Base-by-base conservation (phyloP, 1,140 invertebrate genomes). In the Drosophila cardini region DNA sequence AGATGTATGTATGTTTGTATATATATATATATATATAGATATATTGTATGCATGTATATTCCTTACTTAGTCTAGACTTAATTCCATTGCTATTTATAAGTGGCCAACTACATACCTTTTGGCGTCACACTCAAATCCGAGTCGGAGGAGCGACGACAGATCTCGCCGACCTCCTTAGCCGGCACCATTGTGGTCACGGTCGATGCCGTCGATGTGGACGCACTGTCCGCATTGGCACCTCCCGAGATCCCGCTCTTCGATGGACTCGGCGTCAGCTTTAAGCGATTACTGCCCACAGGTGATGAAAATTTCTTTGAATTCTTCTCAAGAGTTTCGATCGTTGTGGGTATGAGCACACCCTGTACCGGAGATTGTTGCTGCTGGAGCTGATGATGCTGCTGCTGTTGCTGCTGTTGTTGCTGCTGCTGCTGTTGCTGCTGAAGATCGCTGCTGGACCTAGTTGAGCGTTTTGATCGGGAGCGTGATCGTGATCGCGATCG, bases 101-200 rank as follows among this genome's bases (percentile, higher is more conserved):
- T 36, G 8, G 11, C 11, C 43, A 45, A 21, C 26, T 70, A 90
- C 92, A 92, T 93, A 98, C 97, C 97, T 96, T 97, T 98, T 2
- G 97, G 97, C 5, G 97, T 97, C 36, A 97, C 95, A 93, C 96
- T 98, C 50, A 98, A 93, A 93, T 99, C 98, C 2, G 98, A 98
- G 92, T 98, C 98, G 4, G 97, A 98, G 0, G 97, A 98, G 65
- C 97, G 93, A 50, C 97, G 93, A 84, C 96, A 95, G 60, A 96
- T 94, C 67, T 93, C 92, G 38, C 87, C 76, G 42, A 79, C 52
- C 26, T 76, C 76, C 32, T 89, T 90, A 32, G 58, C 62, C 26
- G 75, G 84, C 52, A 85, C 72, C 89, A 91, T 90, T n/a, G 90
- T 89, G 6, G 86, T 83, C 5, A 83, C 80, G 18, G 90, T 90